Percentiles rank a stretch among this genome's conserved stretches.
Evolutionary conservation across 2,113 vertebrate genomes (phyloP).

Genomic region (Burhinus oedicnemus): DNA sequence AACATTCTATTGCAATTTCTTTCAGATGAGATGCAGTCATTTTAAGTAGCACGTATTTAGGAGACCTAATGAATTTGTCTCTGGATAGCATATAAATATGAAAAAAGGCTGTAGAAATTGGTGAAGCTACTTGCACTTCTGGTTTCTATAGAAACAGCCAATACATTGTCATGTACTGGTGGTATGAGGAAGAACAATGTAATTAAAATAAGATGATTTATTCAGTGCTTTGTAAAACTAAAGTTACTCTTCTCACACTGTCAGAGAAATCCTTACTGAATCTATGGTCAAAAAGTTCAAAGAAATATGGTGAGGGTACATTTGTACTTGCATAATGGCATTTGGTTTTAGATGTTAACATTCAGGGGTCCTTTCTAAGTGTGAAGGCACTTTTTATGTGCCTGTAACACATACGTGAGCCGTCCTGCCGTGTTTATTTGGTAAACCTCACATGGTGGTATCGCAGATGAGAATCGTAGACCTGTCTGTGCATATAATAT

Average conservation of each 20-base stretch:
- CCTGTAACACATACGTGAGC: not conserved
- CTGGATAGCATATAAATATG: constrained; percentile 61
- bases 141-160: constrained; percentile 80
- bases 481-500: not conserved
- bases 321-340: not conserved
- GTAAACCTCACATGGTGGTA: not conserved
- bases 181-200: constrained; percentile 47
- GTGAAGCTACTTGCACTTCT: constrained; percentile 39
- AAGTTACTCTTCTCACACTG: not conserved
- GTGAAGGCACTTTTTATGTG: not conserved
- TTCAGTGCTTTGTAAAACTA: not conserved
- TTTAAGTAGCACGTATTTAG: constrained; percentile 70
- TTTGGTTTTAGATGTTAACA: not conserved
- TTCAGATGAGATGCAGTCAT: constrained; percentile 69
- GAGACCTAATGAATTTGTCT: constrained; percentile 69
- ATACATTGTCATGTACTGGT: constrained; percentile 32
- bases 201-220: constrained; percentile 35
- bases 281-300: not conserved
- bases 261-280: not conserved
- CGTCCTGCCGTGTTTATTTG: not conserved
- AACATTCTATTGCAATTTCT: constrained; percentile 73
- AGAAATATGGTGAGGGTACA: not conserved
- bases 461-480: not conserved
- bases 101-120: constrained; percentile 56
- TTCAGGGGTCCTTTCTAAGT: not conserved